Conservation (phyloP, 35 echinoderm and acorn worm species). For the Lytechinus variegatus region DNA sequence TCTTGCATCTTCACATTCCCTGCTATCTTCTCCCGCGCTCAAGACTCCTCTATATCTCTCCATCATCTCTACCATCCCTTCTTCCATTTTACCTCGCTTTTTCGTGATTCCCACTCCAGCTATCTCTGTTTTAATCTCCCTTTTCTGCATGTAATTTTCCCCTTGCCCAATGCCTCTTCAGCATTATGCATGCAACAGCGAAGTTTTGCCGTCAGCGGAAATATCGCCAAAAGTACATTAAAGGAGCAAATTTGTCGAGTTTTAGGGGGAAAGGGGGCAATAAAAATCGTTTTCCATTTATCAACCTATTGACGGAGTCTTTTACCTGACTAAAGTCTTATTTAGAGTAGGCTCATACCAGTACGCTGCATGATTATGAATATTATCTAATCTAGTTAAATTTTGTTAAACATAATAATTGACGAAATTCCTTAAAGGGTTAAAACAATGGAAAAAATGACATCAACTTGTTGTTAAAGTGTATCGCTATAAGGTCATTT, state of each 20-base stretch:
- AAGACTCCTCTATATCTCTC: neutral
- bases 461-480: too few relatives aligned
- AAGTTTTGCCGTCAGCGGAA: conserved; percentile 2
- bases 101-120: neutral
- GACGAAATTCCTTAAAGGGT: neutral
- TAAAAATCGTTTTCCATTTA: neutral
- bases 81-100: neutral
- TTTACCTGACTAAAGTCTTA: neutral
- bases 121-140: conserved; percentile 7
- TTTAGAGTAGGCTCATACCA: neutral
- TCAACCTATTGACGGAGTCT: neutral
- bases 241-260: conserved; percentile 10
- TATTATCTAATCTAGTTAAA: neutral
- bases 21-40: neutral
- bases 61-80: neutral
- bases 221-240: conserved; percentile 13
- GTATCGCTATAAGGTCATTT: too few relatives aligned
- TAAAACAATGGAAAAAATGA: neutral
- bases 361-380: neutral
- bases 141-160: conserved; percentile 27
- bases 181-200: conserved; percentile 1
- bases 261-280: neutral
- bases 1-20: neutral
- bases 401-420: neutral
- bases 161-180: neutral